Base-by-base conservation (phyloP, 2,888 invertebrate species). In the Ectropis crepuscularia region DNA sequence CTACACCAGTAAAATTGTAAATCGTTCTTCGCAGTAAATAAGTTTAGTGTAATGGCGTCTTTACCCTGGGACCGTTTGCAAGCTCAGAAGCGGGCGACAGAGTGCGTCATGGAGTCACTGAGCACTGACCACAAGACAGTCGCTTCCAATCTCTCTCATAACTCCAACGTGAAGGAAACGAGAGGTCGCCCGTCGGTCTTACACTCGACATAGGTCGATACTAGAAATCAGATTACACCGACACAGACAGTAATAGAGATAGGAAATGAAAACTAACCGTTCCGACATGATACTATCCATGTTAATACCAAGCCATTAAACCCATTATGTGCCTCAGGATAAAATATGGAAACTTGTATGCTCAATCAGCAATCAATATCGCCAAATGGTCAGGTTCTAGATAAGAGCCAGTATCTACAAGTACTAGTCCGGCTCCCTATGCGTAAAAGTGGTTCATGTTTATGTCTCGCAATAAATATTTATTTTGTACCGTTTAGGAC, bases 21-120 rank as follows among this genome's bases (percentile, higher is more conserved):
- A 28, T 28, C 4, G 16, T 28, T 28, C n/a, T n/a, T n/a, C n/a
- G n/a, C n/a, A n/a, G n/a, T n/a, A n/a, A n/a, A n/a, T n/a, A n/a
- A n/a, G n/a, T n/a, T 28, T 28, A 28, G 16, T 28, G 16, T 45
- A 45, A n/a, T 6, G n/a, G 11, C 11, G 45, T 11, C 45, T 45
- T 45, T 45, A 45, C 5, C 45, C 45, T 55, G 65, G 67, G 68
- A 62, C 61, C 67, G 68, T 64, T 63, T 65, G 74, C 74, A 74
- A 75, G 76, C 74, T 74, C 71, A 74, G 69, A 75, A 71, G 78
- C 80, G 79, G 78, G 86, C 83, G 85, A 78, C 73, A 83, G 83
- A 85, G 76, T 86, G 83, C 83, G 82, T 85, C 83, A 85, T 82
- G 78, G 65, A 79, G 77, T 79, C 76, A 77, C 75, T 78, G 80